phyloP scores from a whole-genome alignment of 2,113 vertebrate species.

The Otis tarda region DNA sequence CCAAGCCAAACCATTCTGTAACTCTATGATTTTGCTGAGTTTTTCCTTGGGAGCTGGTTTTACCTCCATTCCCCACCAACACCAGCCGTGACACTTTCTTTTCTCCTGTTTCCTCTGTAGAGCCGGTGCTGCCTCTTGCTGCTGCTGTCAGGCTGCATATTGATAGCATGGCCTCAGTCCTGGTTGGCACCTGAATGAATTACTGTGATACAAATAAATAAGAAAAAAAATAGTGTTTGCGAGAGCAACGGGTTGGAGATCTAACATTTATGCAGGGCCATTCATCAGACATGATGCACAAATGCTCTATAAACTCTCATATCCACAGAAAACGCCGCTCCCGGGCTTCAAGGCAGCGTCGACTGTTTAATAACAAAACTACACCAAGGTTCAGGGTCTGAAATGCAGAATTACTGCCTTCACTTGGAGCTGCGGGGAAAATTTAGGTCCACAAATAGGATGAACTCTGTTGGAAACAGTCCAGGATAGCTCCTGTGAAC shows the following conservation, averaged over 20 bases:
- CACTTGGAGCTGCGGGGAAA: not conserved
- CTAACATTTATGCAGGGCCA: not conserved
- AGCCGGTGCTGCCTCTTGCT: not conserved
- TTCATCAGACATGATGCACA: conserved; percentile 1
- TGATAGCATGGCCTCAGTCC: not conserved
- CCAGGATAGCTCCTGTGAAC: not conserved
- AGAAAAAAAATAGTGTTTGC: not conserved
- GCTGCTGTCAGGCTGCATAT: not conserved
- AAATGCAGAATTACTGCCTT: not conserved
- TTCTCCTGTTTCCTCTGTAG: not conserved
- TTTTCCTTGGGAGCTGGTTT: not conserved
- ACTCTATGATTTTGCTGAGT: too few species aligned
- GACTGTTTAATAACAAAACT: not conserved
- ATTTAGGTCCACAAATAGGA: not conserved
- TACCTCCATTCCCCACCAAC: not conserved
- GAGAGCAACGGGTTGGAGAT: not conserved
- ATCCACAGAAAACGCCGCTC: not conserved
- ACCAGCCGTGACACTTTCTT: not conserved
- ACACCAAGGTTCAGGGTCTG: not conserved
- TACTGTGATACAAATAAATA: conserved; percentile 23
- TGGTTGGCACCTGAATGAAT: not conserved
- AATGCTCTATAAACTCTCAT: not conserved
- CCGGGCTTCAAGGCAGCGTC: not conserved
- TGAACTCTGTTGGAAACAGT: not conserved
- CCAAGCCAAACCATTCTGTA: too few species aligned